These are phyloP conservation scores for Cosmorhoe ocellata DNA, from an alignment of 2,888 invertebrate species.

Conservation along the genomic window DNA sequence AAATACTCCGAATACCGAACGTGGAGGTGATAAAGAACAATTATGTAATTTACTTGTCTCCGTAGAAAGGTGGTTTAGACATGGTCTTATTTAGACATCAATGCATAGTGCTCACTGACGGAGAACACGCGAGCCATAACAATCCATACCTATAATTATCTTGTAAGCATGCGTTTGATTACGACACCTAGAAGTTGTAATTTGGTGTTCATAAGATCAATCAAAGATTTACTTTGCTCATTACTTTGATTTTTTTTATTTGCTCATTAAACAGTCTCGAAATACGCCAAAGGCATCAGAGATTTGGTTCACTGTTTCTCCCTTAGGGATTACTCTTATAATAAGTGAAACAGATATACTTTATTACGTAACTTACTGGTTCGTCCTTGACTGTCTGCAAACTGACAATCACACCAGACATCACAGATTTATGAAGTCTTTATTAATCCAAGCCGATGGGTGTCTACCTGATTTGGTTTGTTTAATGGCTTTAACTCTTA, in stretches of 20 bases:
- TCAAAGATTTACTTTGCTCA: neutral
- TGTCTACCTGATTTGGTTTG: constrained; percentile 12
- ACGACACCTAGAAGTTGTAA: constrained; percentile 1
- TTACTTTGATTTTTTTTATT: too few species aligned
- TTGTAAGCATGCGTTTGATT: constrained; percentile 2
- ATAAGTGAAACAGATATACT: too few species aligned
- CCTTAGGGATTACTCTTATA: too few species aligned
- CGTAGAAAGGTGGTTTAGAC: constrained; percentile 26
- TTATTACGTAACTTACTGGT: constrained; percentile 3
- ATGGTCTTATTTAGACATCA: constrained; percentile 35
- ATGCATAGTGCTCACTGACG: constrained; percentile 16
- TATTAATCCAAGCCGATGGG: constrained; percentile 26
- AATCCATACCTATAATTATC: constrained; percentile 12
- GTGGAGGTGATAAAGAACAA: constrained; percentile 21
- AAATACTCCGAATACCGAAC: constrained; percentile 21
- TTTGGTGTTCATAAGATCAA: constrained; percentile 7
- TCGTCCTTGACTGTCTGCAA: constrained; percentile 25
- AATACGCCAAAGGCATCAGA: too few species aligned
- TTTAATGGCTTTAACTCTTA: constrained; percentile 38
- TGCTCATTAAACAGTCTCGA: too few species aligned
- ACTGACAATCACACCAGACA: constrained; percentile 20
- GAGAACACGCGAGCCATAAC: constrained; percentile 12
- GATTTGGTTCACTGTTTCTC: too few species aligned
- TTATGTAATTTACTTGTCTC: constrained; percentile 41
- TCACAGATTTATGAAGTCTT: constrained; percentile 28